Evolutionary conservation across 2,888 invertebrate genomes (phyloP).

Genomic region (Dastarcus helophoroides): DNA sequence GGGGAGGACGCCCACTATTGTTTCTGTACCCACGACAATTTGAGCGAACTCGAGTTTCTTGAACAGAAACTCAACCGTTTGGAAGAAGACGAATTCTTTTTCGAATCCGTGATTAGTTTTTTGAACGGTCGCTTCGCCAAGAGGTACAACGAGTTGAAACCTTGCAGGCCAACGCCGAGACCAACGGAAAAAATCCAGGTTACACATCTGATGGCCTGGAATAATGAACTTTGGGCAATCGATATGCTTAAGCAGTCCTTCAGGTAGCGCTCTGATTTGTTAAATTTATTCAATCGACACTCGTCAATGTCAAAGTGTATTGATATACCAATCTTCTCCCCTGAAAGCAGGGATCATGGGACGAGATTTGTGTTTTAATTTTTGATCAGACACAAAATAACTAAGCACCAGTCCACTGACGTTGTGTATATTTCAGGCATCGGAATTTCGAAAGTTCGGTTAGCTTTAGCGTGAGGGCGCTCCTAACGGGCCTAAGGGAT

Average conservation of each 20-base stretch:
- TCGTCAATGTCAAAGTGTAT: too few species aligned
- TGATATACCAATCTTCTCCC: too few species aligned
- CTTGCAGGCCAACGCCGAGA: background rate
- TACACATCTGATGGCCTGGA: slow-evolving; percentile 38
- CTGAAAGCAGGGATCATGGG: too few species aligned
- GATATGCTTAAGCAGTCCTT: slow-evolving; percentile 43
- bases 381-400: too few species aligned
- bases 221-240: slow-evolving; percentile 37
- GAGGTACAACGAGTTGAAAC: slow-evolving; percentile 2
- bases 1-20: too few species aligned
- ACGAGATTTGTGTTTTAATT: too few species aligned
- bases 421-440: too few species aligned
- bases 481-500: slow-evolving; percentile 24
- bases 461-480: slow-evolving; percentile 23
- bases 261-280: too few species aligned
- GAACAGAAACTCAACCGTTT: slow-evolving; percentile 11
- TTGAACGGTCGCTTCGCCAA: slow-evolving; percentile 2
- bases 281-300: too few species aligned
- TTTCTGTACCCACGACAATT: background rate
- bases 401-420: too few species aligned
- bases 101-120: slow-evolving; percentile 2
- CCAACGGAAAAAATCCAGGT: slow-evolving; percentile 21
- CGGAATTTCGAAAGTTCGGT: slow-evolving; percentile 30
- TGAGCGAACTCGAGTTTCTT: slow-evolving; percentile 7
- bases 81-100: slow-evolving; percentile 4